Percentiles rank a stretch among this genome's conserved stretches.
Evolutionary conservation across 1,140 invertebrate genomes (phyloP).

Genomic region (Pachypsylla venusta): DNA sequence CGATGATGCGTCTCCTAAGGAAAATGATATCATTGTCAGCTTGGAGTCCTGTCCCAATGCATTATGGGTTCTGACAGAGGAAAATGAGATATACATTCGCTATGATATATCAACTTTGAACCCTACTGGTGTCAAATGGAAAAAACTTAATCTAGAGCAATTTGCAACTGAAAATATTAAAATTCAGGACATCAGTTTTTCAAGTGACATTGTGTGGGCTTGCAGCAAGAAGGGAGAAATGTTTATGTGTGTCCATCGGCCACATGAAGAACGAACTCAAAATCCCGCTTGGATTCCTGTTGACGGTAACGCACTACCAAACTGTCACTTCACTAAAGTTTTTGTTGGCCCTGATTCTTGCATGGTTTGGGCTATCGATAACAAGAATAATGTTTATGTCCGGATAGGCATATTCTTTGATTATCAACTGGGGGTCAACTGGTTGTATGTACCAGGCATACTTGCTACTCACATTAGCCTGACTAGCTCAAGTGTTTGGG

Average conservation of each 20-base stretch:
- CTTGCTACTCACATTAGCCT: constrained; percentile 35
- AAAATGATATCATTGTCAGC: constrained; percentile 27
- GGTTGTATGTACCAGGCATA: constrained; percentile 37
- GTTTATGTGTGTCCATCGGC: neutral
- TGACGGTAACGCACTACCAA: constrained; percentile 13
- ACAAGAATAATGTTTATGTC: constrained; percentile 35
- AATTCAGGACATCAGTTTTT: neutral
- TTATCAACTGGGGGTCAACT: constrained; percentile 36
- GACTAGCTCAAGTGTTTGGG: constrained; percentile 36
- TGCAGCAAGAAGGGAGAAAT: neutral
- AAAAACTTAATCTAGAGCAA: neutral
- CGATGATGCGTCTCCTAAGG: neutral
- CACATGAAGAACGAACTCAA: neutral
- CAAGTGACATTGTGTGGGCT: neutral
- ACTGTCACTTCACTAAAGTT: neutral
- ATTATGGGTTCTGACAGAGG: constrained; percentile 34
- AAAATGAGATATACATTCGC: constrained; percentile 33
- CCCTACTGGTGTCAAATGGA: neutral
- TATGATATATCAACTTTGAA: neutral
- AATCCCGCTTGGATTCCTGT: neutral
- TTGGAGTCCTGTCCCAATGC: constrained; percentile 30
- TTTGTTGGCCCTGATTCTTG: constrained; percentile 31
- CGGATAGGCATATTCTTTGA: constrained; percentile 36
- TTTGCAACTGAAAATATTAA: neutral
- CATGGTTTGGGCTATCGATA: constrained; percentile 43